Evolutionary conservation across 2,797 vertebrate species (phyloP).

Genomic region (Cyprinella venusta): DNA sequence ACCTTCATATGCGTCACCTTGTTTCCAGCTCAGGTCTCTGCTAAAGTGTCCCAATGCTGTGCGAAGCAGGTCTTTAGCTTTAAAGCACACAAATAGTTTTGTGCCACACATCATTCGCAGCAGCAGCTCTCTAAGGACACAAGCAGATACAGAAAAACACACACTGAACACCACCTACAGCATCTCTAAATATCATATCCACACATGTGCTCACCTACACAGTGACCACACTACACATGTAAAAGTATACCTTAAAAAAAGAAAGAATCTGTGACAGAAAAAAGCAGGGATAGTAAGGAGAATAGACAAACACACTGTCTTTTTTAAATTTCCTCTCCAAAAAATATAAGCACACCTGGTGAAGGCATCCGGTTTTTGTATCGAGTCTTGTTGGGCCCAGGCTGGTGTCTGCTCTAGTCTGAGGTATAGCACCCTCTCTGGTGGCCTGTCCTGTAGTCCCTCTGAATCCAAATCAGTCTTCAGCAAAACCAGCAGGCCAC

Average conservation of each 20-base stretch:
- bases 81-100: slow-evolving; percentile 85
- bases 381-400: slow-evolving; percentile 70
- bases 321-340: background rate
- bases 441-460: slow-evolving; percentile 50
- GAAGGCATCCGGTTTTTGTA: slow-evolving; percentile 71
- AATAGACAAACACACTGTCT: background rate
- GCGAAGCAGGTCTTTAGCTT: slow-evolving; percentile 89
- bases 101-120: slow-evolving; percentile 75
- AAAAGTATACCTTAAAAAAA: background rate
- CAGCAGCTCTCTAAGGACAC: slow-evolving; percentile 78
- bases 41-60: slow-evolving; percentile 76
- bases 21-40: slow-evolving; percentile 81
- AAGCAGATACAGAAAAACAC: slow-evolving; percentile 31
- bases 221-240: background rate
- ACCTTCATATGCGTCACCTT: slow-evolving; percentile 70
- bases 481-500: slow-evolving; percentile 80
- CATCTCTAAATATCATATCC: background rate
- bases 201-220: no score
- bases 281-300: background rate
- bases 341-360: slow-evolving; percentile 71
- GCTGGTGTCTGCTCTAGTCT: slow-evolving; percentile 72
- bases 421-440: slow-evolving; percentile 79
- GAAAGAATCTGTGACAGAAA: background rate
- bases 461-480: slow-evolving; percentile 64
- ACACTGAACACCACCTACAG: background rate